Conservation (phyloP, 2,797 vertebrate species). For the Hephaestus fuliginosus region DNA sequence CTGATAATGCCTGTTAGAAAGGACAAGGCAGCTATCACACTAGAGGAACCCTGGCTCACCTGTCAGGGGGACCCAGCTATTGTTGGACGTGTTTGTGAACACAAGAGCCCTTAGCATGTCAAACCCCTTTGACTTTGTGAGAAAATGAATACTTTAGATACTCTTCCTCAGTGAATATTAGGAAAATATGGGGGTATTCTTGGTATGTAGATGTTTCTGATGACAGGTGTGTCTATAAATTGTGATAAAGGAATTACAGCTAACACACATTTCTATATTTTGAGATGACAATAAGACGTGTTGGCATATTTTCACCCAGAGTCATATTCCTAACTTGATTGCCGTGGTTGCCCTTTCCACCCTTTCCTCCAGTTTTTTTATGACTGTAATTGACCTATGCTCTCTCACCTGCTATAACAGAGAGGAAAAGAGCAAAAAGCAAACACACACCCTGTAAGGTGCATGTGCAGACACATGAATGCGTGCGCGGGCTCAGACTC, state of each 20-base stretch:
- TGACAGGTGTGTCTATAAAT: not conserved
- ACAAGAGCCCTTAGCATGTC: slow-evolving; percentile 30
- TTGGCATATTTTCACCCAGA: not conserved
- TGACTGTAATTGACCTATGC: slow-evolving; percentile 82
- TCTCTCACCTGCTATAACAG: slow-evolving; percentile 54
- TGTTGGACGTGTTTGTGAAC: slow-evolving; percentile 57
- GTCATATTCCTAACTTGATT: slow-evolving; percentile 18
- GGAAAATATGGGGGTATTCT: not conserved
- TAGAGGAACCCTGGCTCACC: slow-evolving; percentile 72
- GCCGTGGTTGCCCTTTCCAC: slow-evolving; percentile 36
- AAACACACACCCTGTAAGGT: slow-evolving; percentile 63
- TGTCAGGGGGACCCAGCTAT: slow-evolving; percentile 66
- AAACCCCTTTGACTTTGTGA: slow-evolving; percentile 20
- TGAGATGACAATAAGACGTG: not conserved
- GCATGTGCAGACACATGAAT: slow-evolving; percentile 26
- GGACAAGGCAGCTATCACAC: slow-evolving; percentile 59
- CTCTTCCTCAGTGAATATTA: not conserved
- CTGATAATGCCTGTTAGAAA: slow-evolving; percentile 78
- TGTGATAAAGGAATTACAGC: slow-evolving; percentile 3
- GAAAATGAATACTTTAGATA: slow-evolving; percentile 18
- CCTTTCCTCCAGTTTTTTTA: slow-evolving; percentile 68
- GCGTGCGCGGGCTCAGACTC: slow-evolving; percentile 17
- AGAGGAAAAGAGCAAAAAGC: slow-evolving; percentile 62
- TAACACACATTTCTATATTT: not conserved
- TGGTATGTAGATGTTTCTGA: slow-evolving; percentile 17